Conservation (phyloP, 1,140 invertebrate genomes). For the Drosophila willistoni region DNA sequence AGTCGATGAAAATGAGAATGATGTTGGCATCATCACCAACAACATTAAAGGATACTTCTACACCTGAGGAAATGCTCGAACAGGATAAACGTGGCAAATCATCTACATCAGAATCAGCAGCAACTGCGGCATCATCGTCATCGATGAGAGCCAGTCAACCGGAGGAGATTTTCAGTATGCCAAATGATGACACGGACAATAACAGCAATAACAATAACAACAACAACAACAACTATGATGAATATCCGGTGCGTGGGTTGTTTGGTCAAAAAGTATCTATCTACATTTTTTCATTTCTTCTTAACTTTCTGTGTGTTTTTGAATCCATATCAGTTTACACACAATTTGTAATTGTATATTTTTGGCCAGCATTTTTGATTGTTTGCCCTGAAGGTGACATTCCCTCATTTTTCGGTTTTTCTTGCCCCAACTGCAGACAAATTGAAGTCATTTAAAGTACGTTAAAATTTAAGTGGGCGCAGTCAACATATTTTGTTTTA, state of each 20-base stretch:
- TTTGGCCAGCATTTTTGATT: slow-evolving; percentile 64
- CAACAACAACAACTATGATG: slow-evolving; percentile 61
- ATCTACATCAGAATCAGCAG: not conserved
- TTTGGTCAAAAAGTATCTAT: slow-evolving; percentile 17
- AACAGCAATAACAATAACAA: slow-evolving; percentile 13
- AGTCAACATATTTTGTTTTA: not conserved
- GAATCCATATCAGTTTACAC: slow-evolving; percentile 63
- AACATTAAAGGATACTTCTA: slow-evolving; percentile 33
- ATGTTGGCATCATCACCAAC: not conserved
- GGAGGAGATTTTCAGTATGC: slow-evolving; percentile 76
- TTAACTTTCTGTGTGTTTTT: slow-evolving; percentile 14
- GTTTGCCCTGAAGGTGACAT: slow-evolving; percentile 59
- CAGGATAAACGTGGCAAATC: slow-evolving; percentile 47
- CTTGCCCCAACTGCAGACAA: slow-evolving; percentile 28
- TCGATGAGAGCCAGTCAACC: slow-evolving; percentile 56
- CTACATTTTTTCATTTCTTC: slow-evolving; percentile 28
- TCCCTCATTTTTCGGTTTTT: slow-evolving; percentile 31
- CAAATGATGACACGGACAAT: slow-evolving; percentile 52
- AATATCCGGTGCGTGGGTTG: slow-evolving; percentile 72
- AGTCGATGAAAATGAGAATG: slow-evolving; percentile 10
- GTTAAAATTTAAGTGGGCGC: slow-evolving; percentile 3
- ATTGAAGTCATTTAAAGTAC: slow-evolving; percentile 58
- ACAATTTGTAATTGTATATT: slow-evolving; percentile 76
- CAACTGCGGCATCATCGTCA: not conserved
- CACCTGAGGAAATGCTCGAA: slow-evolving; percentile 15